phyloP scores from a whole-genome alignment of 2,797 vertebrate genomes.

The Morelia viridis region DNA sequence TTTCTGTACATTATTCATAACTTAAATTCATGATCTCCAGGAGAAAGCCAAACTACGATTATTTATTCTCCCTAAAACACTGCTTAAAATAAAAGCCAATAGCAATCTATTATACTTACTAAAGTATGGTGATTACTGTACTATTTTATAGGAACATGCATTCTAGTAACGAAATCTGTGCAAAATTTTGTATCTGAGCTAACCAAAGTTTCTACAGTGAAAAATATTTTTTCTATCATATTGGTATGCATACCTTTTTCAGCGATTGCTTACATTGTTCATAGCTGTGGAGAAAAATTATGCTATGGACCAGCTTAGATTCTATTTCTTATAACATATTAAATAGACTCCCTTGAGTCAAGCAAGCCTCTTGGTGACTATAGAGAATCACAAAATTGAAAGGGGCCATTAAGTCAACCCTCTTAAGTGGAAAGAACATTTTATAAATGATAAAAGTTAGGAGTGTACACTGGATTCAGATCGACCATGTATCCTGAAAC shows the following conservation, averaged over 20 bases:
- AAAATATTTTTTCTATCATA: not conserved
- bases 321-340: not conserved
- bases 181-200: constrained; percentile 27
- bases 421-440: not conserved
- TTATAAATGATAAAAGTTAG: not conserved
- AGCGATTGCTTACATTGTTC: not conserved
- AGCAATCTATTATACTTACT: accelerated
- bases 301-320: accelerated
- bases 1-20: constrained; percentile 10
- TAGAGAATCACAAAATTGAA: not conserved
- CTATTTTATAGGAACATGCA: not conserved
- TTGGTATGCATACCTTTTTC: accelerated
- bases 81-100: constrained; percentile 8
- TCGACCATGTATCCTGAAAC: not conserved
- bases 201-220: constrained; percentile 7
- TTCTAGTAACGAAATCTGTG: accelerated
- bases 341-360: not conserved
- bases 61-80: not conserved
- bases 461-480: not conserved
- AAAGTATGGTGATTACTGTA: not conserved
- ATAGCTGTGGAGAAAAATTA: not conserved
- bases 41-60: not conserved
- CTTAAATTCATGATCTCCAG: not conserved
- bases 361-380: not conserved
- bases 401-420: not conserved